phyloP scores from a whole-genome alignment of 2,888 invertebrate genomes.

The Leptodirus hochenwartii region DNA sequence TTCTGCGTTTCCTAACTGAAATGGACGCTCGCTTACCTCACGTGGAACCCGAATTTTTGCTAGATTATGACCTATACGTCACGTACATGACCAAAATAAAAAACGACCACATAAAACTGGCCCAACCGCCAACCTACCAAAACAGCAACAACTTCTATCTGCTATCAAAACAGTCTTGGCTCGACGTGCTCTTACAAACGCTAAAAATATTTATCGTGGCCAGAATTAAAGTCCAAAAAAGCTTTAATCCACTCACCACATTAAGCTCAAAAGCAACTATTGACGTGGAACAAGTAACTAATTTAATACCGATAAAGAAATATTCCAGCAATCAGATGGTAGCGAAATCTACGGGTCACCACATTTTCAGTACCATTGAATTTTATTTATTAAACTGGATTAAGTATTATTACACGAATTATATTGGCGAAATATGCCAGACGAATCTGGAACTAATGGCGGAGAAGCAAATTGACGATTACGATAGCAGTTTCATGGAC shows the following conservation, averaged over 20 bases:
- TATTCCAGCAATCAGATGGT: too few species aligned
- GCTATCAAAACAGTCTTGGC: conserved; percentile 32
- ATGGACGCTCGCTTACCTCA: conserved; percentile 25
- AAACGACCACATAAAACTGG: not conserved
- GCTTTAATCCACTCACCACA: too few species aligned
- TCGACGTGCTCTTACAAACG: conserved; percentile 41
- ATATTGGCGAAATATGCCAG: not conserved
- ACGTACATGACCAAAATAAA: conserved; percentile 13
- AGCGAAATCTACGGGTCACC: too few species aligned
- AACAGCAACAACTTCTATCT: conserved; percentile 14
- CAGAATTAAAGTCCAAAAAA: too few species aligned
- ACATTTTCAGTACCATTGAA: too few species aligned
- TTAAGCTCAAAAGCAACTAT: too few species aligned
- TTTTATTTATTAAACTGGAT: conserved; percentile 7
- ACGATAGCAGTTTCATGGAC: conserved; percentile 34
- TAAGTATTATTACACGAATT: conserved; percentile 6
- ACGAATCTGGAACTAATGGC: not conserved
- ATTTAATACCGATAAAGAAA: too few species aligned
- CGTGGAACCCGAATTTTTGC: conserved; percentile 23
- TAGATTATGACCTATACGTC: conserved; percentile 25
- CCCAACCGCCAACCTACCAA: not conserved
- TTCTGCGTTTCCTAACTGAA: conserved; percentile 21
- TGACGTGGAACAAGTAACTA: too few species aligned
- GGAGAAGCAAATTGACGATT: conserved; percentile 23
- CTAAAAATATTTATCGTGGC: conserved; percentile 33